These are phyloP conservation scores for Cyrtodaria siliqua DNA, from an alignment of 2,888 invertebrate species.

Conservation along the genomic window DNA sequence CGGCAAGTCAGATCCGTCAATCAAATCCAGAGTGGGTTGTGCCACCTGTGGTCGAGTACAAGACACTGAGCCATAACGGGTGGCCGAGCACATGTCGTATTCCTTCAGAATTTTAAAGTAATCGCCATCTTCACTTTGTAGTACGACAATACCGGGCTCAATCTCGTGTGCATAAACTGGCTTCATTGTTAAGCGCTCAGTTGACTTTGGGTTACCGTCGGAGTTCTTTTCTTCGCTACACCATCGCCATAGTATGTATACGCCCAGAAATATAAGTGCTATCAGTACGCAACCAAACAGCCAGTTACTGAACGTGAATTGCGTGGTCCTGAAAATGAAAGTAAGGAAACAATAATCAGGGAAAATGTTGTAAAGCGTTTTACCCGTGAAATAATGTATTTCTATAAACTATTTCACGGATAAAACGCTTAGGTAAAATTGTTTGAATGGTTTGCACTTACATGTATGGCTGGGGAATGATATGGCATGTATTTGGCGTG, in stretches of 20 bases:
- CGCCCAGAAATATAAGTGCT: not conserved
- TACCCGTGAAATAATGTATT: too few species aligned
- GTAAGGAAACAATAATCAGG: too few species aligned
- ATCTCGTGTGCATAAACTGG: slow-evolving; percentile 66
- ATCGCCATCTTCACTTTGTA: slow-evolving; percentile 65
- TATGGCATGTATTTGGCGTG: too few species aligned
- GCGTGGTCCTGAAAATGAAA: slow-evolving; percentile 14
- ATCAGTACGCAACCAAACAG: slow-evolving; percentile 12
- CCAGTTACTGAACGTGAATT: slow-evolving; percentile 9
- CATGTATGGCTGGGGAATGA: too few species aligned
- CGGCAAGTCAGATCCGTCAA: not conserved
- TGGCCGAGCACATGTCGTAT: slow-evolving; percentile 25
- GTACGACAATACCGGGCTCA: slow-evolving; percentile 63
- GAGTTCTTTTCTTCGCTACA: slow-evolving; percentile 16
- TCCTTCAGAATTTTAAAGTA: slow-evolving; percentile 67
- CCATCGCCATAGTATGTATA: slow-evolving; percentile 34
- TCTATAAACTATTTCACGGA: too few species aligned
- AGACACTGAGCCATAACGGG: slow-evolving; percentile 29
- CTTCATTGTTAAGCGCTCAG: slow-evolving; percentile 28
- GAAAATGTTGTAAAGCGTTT: too few species aligned
- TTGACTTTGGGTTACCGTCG: not conserved
- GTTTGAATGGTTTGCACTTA: too few species aligned
- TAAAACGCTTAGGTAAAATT: too few species aligned
- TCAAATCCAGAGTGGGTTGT: slow-evolving; percentile 3
- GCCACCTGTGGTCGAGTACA: slow-evolving; percentile 22